Base-by-base conservation (phyloP, 1,140 invertebrate genomes). In the Diorhabda carinulata region DNA sequence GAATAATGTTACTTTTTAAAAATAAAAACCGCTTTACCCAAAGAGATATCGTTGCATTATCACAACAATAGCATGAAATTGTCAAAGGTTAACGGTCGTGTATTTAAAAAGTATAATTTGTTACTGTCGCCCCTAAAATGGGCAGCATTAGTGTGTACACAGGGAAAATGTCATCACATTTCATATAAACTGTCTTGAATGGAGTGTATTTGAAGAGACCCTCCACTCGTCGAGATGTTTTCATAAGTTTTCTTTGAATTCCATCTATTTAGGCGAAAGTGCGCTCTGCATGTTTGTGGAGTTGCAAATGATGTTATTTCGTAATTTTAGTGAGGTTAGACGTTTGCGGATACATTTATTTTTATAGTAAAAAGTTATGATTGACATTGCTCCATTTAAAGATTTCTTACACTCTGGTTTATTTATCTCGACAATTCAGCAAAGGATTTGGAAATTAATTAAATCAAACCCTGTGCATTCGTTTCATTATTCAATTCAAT, bases 91-190 rank as follows among this genome's bases (percentile, higher is more conserved):
- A 63, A n/a, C 10, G 47, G 44, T 57, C 40, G 44, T 57, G 62
- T 64, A 69, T 67, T 67, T 64, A 64, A 69, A 64, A 64, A 69
- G 63, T 57, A 64, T 66, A 65, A 70, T 70, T 70, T 70, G 68
- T 70, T 65, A 70, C 68, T 70, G 68, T 65, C 68, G 64, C 25
- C 64, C 2, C 57, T 52, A 66, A 47, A 70, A 70, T 65, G 68
- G 68, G 57, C 58, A 57, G 63, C 68, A 66, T 70, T 66, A 70
- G 68, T 61, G 68, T 44, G 44, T 70, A 59, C 68, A 61, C 61
- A 42, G 64, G 64, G 45, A 66, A 66, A 65, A 70, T 70, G 68
- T 70, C 68, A 70, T 56, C 56, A 42, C 67, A 64, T 57, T 71
- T 71, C 43, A 61, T 58, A 68, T 71, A 67, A 67, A 67, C 65